Conservation (phyloP, 2,113 vertebrate species). For the Mobula birostris region DNA sequence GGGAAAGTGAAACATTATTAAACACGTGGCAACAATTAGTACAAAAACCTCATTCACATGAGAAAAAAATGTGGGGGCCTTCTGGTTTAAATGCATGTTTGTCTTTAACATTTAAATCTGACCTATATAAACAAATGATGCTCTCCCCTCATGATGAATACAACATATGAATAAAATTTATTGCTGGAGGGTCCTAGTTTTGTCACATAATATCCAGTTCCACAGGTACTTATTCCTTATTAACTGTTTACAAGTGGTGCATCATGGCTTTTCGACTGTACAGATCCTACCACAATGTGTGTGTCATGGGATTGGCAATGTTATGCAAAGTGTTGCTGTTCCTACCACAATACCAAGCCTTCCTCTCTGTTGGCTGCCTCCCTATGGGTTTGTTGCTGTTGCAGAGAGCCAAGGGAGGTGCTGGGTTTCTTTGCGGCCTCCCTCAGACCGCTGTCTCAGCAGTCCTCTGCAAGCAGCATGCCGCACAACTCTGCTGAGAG, state of each 20-base stretch:
- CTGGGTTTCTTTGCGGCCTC: constrained; percentile 32
- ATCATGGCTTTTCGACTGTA: neutral
- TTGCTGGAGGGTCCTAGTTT: constrained; percentile 1
- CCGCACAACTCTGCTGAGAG: neutral
- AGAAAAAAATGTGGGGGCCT: neutral
- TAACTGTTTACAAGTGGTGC: neutral
- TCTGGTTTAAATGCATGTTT: neutral
- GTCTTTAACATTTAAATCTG: neutral
- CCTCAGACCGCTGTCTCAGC: constrained; percentile 29
- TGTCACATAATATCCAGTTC: neutral
- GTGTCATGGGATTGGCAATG: neutral
- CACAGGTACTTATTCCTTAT: neutral
- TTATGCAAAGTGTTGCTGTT: neutral
- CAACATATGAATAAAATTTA: neutral
- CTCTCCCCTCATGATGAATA: neutral
- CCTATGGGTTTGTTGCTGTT: neutral
- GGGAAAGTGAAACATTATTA: constrained; percentile 21
- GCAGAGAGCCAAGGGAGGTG: neutral
- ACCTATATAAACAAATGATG: neutral
- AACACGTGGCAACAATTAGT: constrained; percentile 31
- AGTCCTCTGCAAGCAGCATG: neutral
- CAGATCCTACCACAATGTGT: neutral
- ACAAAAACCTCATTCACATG: neutral
- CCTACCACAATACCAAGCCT: neutral
- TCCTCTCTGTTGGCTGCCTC: constrained; percentile 6